Evolutionary conservation across 2,113 vertebrate species (phyloP).

Genomic region (Lanius collurio): DNA sequence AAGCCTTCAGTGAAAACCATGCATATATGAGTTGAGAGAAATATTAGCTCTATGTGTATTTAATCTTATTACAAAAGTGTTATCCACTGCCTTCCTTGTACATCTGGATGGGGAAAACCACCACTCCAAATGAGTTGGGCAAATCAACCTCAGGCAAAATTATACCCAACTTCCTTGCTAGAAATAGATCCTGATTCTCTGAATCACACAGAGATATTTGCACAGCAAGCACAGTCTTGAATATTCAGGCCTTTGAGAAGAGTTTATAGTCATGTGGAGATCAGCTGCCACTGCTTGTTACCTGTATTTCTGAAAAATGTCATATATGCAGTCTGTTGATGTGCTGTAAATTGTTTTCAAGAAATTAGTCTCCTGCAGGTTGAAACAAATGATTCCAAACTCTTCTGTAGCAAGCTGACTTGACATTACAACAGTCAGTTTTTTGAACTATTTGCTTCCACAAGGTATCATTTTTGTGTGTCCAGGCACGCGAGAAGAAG

Average conservation of each 20-base stretch:
- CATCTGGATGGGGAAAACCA: background rate
- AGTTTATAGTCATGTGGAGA: constrained; percentile 1
- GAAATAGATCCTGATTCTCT: background rate
- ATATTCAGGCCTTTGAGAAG: background rate
- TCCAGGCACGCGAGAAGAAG: background rate
- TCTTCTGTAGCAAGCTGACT: background rate
- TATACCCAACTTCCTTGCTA: background rate
- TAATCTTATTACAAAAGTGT: background rate
- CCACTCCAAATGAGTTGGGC: background rate
- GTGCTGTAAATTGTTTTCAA: background rate
- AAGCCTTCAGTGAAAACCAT: background rate
- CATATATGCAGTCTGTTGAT: background rate
- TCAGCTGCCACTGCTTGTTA: constrained; percentile 2
- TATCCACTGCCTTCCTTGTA: background rate
- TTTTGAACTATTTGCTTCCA: background rate
- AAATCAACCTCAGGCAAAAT: background rate
- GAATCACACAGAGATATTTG: background rate
- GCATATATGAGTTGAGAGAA: background rate
- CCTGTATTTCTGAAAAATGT: background rate
- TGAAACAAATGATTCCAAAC: background rate
- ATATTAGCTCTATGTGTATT: background rate
- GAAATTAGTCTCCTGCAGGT: background rate
- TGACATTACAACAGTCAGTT: background rate
- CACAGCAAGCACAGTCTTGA: background rate
- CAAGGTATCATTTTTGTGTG: background rate